Evolutionary conservation across 2,888 invertebrate genomes (phyloP).

Genomic region (Anthophora plumipes): DNA sequence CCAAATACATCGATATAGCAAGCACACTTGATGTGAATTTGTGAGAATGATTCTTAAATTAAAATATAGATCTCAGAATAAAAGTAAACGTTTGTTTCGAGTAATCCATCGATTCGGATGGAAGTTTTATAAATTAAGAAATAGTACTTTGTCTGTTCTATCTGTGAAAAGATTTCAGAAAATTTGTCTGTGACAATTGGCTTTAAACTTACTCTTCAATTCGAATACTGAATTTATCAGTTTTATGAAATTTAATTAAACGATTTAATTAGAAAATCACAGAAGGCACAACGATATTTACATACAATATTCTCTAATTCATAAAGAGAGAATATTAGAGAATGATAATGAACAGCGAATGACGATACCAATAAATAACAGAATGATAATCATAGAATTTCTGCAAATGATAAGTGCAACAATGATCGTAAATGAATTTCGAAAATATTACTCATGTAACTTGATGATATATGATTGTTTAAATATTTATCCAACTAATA

Average conservation of each 20-base stretch:
- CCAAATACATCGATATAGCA: too few species aligned
- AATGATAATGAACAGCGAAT: not conserved
- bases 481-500: not conserved
- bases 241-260: too few species aligned
- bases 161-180: too few species aligned
- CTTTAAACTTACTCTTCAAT: too few species aligned
- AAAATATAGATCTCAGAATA: not conserved
- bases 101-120: not conserved
- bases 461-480: not conserved
- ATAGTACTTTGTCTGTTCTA: too few species aligned
- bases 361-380: not conserved
- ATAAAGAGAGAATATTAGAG: not conserved
- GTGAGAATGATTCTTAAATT: not conserved
- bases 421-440: not conserved
- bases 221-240: too few species aligned
- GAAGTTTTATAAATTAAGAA: not conserved
- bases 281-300: too few species aligned
- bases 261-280: too few species aligned
- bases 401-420: not conserved
- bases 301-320: not conserved
- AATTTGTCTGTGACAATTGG: too few species aligned
- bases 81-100: not conserved
- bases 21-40: not conserved
- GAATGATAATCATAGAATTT: not conserved
- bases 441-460: not conserved